Percentiles rank a stretch among this genome's conserved stretches.
phyloP scores from a whole-genome alignment of 2,888 invertebrate species.

The Xanthostigma xanthostigma region DNA sequence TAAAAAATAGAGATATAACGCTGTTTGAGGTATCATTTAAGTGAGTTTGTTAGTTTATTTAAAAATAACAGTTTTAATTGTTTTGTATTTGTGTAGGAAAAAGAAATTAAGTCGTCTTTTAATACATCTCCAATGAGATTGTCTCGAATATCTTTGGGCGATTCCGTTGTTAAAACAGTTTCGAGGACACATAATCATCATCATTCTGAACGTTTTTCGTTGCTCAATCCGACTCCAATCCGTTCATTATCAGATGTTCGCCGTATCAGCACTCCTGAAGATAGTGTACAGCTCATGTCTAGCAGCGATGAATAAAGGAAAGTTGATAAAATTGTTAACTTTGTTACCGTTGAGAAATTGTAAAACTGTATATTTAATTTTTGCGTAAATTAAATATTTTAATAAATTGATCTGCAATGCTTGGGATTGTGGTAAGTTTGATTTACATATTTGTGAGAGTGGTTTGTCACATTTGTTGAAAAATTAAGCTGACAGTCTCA shows the following conservation, averaged over 20 bases:
- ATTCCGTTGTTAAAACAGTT: conserved; percentile 20
- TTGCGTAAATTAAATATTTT: no score
- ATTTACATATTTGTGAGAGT: no score
- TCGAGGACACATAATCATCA: conserved; percentile 23
- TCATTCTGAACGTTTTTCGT: conserved; percentile 34
- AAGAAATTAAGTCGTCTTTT: background rate
- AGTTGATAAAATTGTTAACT: no score
- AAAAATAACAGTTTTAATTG: background rate
- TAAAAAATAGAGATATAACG: no score
- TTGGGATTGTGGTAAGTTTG: no score
- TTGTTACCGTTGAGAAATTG: no score
- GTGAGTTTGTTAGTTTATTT: background rate
- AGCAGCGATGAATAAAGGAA: conserved; percentile 18
- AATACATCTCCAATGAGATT: conserved; percentile 4
- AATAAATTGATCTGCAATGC: no score
- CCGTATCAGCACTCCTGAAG: conserved; percentile 31
- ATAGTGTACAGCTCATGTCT: conserved; percentile 36
- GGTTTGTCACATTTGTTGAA: no score
- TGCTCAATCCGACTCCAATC: conserved; percentile 35
- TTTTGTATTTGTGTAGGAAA: background rate
- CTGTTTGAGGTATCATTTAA: no score
- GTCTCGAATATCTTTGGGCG: conserved; percentile 17
- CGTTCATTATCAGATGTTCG: conserved; percentile 36
- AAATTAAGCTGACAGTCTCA: no score
- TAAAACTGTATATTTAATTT: no score